These are phyloP conservation scores for Microchrysa polita DNA, from an alignment of 2,888 invertebrate genomes.

Conservation along the genomic window DNA sequence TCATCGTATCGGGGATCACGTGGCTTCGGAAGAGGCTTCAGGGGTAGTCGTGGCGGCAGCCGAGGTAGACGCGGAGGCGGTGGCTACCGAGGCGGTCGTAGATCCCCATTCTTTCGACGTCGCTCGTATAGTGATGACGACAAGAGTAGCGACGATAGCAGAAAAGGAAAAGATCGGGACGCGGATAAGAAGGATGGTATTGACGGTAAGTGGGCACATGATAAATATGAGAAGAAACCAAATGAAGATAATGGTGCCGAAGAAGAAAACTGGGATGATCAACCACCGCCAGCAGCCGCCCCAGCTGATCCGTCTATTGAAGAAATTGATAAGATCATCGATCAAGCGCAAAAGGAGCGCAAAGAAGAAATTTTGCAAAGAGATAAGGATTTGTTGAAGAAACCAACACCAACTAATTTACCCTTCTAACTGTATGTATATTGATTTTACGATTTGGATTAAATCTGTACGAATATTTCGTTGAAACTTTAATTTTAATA, in stretches of 20 bases:
- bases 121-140: conserved; percentile 25
- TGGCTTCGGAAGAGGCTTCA: conserved; percentile 70
- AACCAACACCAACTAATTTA: conserved; percentile 51
- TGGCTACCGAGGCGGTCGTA: conserved; percentile 65
- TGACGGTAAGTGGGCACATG: conserved; percentile 67
- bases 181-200: conserved; percentile 54
- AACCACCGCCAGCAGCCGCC: conserved; percentile 62
- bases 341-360: conserved; percentile 68
- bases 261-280: conserved; percentile 61
- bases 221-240: conserved; percentile 66
- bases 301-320: conserved; percentile 61
- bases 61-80: conserved; percentile 67
- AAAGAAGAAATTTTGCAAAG: conserved; percentile 69
- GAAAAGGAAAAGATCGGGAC: conserved; percentile 57
- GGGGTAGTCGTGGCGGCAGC: conserved; percentile 67
- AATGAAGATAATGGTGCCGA: conserved; percentile 65
- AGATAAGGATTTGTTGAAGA: conserved; percentile 66
- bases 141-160: conserved; percentile 9
- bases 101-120: conserved; percentile 55
- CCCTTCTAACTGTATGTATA: conserved; percentile 33
- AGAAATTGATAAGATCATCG: conserved; percentile 69
- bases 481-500: neutral
- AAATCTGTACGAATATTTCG: neutral
- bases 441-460: neutral
- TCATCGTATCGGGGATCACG: conserved; percentile 51